Conservation (phyloP, 2,113 vertebrate genomes). For the Seriola rivoliana region DNA sequence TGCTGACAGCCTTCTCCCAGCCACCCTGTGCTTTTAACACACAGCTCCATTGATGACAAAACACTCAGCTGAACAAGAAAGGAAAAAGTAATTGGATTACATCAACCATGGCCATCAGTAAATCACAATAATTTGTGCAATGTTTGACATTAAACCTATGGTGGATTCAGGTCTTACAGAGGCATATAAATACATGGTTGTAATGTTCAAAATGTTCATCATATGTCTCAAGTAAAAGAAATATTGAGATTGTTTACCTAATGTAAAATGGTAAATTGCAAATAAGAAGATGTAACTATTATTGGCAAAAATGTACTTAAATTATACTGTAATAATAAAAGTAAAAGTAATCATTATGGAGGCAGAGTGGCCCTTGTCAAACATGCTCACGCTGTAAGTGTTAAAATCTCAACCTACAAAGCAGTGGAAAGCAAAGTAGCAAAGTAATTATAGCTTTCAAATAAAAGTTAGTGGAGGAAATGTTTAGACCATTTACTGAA, state of each 20-base stretch:
- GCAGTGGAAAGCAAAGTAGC: no score
- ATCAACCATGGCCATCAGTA: not conserved
- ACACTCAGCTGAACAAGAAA: not conserved
- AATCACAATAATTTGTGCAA: not conserved
- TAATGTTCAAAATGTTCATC: no score
- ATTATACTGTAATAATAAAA: not conserved
- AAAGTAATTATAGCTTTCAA: not conserved
- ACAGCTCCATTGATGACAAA: conserved; percentile 40
- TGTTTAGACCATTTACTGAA: not conserved
- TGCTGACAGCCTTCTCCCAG: conserved; percentile 87
- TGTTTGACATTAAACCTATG: not conserved
- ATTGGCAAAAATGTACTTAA: not conserved
- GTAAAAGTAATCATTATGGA: not conserved
- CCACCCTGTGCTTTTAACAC: conserved; percentile 66
- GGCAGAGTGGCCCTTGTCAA: not conserved
- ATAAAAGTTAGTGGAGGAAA: not conserved
- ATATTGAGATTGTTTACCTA: no score
- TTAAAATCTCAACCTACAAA: not conserved
- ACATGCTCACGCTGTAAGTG: not conserved
- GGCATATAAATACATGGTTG: no score
- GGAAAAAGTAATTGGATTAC: not conserved
- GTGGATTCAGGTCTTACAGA: no score
- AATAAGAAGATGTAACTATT: not conserved
- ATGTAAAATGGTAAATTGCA: no score
- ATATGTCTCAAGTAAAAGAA: no score